Evolutionary conservation across 2,797 vertebrate genomes (phyloP).

Genomic region (Parambassis ranga): DNA sequence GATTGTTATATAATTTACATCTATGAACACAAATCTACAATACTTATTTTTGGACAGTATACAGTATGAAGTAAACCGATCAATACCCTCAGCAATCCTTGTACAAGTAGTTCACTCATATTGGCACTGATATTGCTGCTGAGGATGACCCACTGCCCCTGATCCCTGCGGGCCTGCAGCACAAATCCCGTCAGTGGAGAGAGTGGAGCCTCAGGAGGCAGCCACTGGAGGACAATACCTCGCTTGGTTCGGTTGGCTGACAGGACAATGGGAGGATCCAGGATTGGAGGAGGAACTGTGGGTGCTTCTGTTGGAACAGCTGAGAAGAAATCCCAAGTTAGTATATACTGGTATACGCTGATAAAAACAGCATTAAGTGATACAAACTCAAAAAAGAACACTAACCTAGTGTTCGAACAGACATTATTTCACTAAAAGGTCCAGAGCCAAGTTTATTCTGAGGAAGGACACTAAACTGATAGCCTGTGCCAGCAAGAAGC

Average conservation of each 20-base stretch:
- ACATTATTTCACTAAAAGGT: slow-evolving; percentile 93
- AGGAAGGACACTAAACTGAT: slow-evolving; percentile 95
- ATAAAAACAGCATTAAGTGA: background rate
- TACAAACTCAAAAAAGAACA: too few species aligned
- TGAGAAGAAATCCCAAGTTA: slow-evolving; percentile 30
- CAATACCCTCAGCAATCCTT: slow-evolving; percentile 89
- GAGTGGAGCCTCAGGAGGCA: slow-evolving; percentile 77
- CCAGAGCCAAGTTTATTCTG: slow-evolving; percentile 97
- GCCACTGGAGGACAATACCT: slow-evolving; percentile 89
- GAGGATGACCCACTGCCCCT: slow-evolving; percentile 87
- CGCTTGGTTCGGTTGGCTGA: slow-evolving; percentile 81
- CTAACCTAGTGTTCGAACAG: slow-evolving; percentile 83
- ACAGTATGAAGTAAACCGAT: background rate
- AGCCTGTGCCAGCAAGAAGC: slow-evolving; percentile 83
- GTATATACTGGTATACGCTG: background rate
- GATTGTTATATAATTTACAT: too few species aligned
- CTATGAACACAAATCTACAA: too few species aligned
- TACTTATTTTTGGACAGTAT: too few species aligned
- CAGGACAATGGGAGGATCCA: slow-evolving; percentile 86
- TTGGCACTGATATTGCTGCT: slow-evolving; percentile 82
- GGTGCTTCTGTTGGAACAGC: slow-evolving; percentile 73
- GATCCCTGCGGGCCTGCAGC: slow-evolving; percentile 87
- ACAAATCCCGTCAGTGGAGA: slow-evolving; percentile 83
- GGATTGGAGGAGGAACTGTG: slow-evolving; percentile 35
- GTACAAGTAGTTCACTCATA: slow-evolving; percentile 85